These are phyloP conservation scores for Holotrichia oblita DNA, from an alignment of 1,140 invertebrate species.

Conservation along the genomic window DNA sequence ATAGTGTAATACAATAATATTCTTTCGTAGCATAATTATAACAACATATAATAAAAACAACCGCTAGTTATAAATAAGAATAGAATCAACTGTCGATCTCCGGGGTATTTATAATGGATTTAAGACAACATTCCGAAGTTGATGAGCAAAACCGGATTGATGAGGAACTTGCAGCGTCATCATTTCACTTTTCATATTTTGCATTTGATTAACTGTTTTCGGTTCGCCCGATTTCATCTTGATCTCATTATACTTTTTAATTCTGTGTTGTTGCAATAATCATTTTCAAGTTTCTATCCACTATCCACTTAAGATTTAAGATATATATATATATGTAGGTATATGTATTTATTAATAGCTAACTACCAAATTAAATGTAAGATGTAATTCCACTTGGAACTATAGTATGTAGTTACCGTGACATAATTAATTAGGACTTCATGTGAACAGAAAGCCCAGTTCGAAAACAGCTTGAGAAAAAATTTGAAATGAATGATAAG, in stretches of 20 bases:
- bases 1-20: too few relatives aligned
- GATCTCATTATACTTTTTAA: not conserved
- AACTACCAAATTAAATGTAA: too few relatives aligned
- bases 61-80: not conserved
- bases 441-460: too few relatives aligned
- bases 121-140: slow-evolving; percentile 11
- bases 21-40: too few relatives aligned
- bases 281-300: not conserved
- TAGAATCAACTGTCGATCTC: not conserved
- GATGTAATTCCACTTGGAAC: too few relatives aligned
- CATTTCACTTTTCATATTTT: slow-evolving; percentile 3
- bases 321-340: too few relatives aligned
- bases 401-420: too few relatives aligned
- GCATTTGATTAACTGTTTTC: not conserved
- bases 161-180: not conserved
- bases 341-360: not conserved
- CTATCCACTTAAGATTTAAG: too few relatives aligned
- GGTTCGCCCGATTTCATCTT: not conserved
- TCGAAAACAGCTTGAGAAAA: too few relatives aligned
- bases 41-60: too few relatives aligned
- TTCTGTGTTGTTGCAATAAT: not conserved
- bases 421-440: too few relatives aligned
- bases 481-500: too few relatives aligned
- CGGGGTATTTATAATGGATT: not conserved
- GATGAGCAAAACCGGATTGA: slow-evolving; percentile 1